Base-by-base conservation (phyloP, 2,888 invertebrate species). In the Rhagium mordax region DNA sequence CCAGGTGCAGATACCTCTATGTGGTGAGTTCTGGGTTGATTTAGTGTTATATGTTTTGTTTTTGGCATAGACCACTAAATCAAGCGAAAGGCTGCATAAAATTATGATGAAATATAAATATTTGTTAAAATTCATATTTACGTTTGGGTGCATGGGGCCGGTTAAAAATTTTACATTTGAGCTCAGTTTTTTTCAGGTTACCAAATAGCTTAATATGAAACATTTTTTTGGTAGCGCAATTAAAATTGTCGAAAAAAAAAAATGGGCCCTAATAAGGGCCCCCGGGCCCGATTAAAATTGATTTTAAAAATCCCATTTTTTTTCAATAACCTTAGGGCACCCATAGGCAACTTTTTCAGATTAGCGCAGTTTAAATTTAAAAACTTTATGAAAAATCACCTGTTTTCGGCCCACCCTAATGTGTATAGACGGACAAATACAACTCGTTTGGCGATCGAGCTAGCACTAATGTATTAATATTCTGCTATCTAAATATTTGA, bases 1-100 rank as follows among this genome's bases (percentile, higher is more conserved):
- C 57, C 15, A 29, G 24, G 24, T 27, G 57, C 57, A 57, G 57
- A 27, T 57, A 57, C 29, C 57, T 57, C 57, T 29, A 15, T 29
- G 57, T 57, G 55, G 55, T 57, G 55, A 57, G 55, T 57, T 57
- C n/a, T 57, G n/a, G n/a, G n/a, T n/a, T n/a, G n/a, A n/a, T n/a
- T n/a, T n/a, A n/a, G n/a, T n/a, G n/a, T n/a, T n/a, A n/a, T n/a
- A n/a, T n/a, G n/a, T n/a, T n/a, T n/a, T n/a, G n/a, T n/a, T n/a
- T n/a, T n/a, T n/a, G n/a, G n/a, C n/a, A n/a, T n/a, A n/a, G n/a
- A n/a, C n/a, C n/a, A n/a, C n/a, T n/a, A n/a, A n/a, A n/a, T n/a
- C 53, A 55, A 21, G 53, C 53, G 21, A 55, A 55, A 21, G 21
- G 53, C 53, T 55, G 53, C 21, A 55, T 8, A 18, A 20, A 18